Conservation (phyloP, 2,888 invertebrate genomes). For the Conomelus anceps region DNA sequence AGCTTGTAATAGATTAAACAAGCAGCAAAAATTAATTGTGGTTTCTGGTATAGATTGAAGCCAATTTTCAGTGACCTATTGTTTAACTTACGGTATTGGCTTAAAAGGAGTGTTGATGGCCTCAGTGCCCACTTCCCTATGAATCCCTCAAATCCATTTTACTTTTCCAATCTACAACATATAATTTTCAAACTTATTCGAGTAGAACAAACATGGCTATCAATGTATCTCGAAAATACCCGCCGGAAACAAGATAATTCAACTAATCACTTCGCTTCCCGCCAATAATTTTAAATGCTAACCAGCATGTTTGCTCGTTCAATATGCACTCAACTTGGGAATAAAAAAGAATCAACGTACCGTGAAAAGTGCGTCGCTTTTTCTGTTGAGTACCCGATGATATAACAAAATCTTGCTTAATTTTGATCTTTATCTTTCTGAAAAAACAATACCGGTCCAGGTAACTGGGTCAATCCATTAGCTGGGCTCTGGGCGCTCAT, state of each 20-base stretch:
- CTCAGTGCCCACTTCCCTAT: neutral
- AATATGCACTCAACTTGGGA: neutral
- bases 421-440: neutral
- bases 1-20: no score
- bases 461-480: neutral
- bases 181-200: neutral
- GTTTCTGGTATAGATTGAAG: no score
- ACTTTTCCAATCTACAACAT: neutral
- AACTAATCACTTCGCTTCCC: neutral
- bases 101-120: no score
- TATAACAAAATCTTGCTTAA: neutral
- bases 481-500: no score
- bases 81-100: no score
- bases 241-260: neutral
- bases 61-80: no score
- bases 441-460: neutral
- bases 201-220: neutral
- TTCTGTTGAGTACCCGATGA: neutral
- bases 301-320: neutral
- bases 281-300: neutral
- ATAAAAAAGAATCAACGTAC: neutral
- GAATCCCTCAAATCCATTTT: neutral
- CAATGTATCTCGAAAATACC: neutral
- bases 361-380: neutral
- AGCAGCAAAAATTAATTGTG: no score